A percentile compares a stretch with the other conserved stretches of the same genome.
Conservation (phyloP, 1,140 invertebrate genomes). For the Pseudomyrmex gracilis region DNA sequence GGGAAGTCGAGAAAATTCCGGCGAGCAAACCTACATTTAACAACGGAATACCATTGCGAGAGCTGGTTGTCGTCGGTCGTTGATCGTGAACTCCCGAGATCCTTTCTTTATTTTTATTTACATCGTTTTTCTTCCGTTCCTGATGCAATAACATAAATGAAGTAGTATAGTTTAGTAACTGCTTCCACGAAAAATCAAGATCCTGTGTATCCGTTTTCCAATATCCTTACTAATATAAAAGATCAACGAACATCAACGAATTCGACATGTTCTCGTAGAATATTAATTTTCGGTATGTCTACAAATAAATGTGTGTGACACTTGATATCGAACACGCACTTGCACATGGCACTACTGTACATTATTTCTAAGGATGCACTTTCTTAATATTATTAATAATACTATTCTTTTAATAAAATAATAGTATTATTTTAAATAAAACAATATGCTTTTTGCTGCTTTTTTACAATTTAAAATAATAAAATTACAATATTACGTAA, state of each 20-base stretch:
- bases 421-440: too few species aligned
- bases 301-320: conserved; percentile 37
- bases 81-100: conserved; percentile 60
- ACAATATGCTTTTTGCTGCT: too few species aligned
- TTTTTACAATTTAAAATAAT: not conserved
- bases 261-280: conserved; percentile 43
- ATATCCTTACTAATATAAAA: conserved; percentile 23
- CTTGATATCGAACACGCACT: conserved; percentile 41
- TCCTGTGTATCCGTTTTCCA: conserved; percentile 12
- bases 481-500: not conserved
- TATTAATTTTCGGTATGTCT: conserved; percentile 49
- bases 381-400: conserved; percentile 15
- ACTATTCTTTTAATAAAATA: not conserved
- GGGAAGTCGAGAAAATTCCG: conserved; percentile 90
- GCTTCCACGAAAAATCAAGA: conserved; percentile 20
- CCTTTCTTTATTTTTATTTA: conserved; percentile 28
- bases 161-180: conserved; percentile 14
- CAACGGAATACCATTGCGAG: conserved; percentile 72
- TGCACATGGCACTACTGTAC: conserved; percentile 36
- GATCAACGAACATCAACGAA: conserved; percentile 55
- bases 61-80: conserved; percentile 62
- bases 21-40: conserved; percentile 92
- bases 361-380: conserved; percentile 33
- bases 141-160: conserved; percentile 14
- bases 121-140: not conserved